These are phyloP conservation scores for Drosophila fungiperda DNA, from an alignment of 2,888 invertebrate genomes.

Conservation along the genomic window DNA sequence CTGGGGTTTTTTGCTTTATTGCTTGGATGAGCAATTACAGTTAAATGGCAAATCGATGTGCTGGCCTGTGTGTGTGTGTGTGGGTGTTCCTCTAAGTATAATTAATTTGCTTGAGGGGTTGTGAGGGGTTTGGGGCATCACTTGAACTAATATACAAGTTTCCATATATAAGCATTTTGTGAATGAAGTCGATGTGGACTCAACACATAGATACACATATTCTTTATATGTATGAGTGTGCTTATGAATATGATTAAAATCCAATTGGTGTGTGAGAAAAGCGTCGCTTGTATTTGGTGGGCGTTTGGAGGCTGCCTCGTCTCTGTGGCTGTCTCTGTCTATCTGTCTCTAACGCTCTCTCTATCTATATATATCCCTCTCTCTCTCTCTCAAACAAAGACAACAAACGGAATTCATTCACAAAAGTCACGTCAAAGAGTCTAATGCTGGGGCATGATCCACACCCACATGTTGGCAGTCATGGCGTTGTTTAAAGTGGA, in stretches of 20 bases:
- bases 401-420: conserved; percentile 67
- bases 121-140: conserved; percentile 13
- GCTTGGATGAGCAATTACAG: conserved; percentile 71
- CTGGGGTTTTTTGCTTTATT: conserved; percentile 18
- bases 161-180: conserved; percentile 76
- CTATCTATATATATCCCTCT: conserved; percentile 4
- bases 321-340: conserved; percentile 19
- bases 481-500: conserved; percentile 70
- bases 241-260: conserved; percentile 73
- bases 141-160: conserved; percentile 78
- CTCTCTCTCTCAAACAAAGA: conserved; percentile 29
- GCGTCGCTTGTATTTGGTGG: conserved; percentile 47
- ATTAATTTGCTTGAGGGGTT: conserved; percentile 63
- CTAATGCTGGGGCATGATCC: conserved; percentile 69
- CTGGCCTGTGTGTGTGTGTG: conserved; percentile 17
- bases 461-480: conserved; percentile 60
- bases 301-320: conserved; percentile 55
- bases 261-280: conserved; percentile 65
- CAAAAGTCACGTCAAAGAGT: conserved; percentile 59
- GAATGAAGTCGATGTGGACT: conserved; percentile 55
- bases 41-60: conserved; percentile 65
- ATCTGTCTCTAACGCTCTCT: conserved; percentile 1
- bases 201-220: conserved; percentile 3
- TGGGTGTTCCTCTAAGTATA: conserved; percentile 53
- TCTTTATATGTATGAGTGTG: conserved; percentile 7